phyloP scores from a whole-genome alignment of 1,140 invertebrate species.

The Cephus cinctus region DNA sequence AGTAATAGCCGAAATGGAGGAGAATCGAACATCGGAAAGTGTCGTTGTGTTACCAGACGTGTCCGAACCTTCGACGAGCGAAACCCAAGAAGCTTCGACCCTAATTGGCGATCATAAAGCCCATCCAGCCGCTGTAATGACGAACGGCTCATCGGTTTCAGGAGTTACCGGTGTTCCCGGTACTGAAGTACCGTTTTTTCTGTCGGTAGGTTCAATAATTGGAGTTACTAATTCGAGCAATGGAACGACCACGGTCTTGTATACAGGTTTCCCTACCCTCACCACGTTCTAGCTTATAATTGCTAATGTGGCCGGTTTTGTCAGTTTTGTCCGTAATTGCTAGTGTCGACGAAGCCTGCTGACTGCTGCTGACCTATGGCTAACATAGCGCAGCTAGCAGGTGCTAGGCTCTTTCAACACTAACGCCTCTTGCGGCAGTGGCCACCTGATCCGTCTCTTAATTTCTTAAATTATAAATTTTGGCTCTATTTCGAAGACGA shows the following conservation, averaged over 20 bases:
- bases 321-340: no score
- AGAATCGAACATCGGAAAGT: slow-evolving; percentile 59
- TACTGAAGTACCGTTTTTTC: slow-evolving; percentile 69
- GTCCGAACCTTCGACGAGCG: slow-evolving; percentile 60
- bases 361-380: slow-evolving; percentile 80
- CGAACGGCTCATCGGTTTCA: slow-evolving; percentile 37
- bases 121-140: slow-evolving; percentile 48
- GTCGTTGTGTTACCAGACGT: slow-evolving; percentile 62
- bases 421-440: no score
- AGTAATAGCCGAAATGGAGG: slow-evolving; percentile 54
- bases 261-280: no score
- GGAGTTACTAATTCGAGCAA: slow-evolving; percentile 57
- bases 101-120: slow-evolving; percentile 49
- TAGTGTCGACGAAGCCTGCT: slow-evolving; percentile 82
- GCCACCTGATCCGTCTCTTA: slow-evolving; percentile 18
- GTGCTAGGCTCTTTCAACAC: no score
- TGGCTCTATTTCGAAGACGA: slow-evolving; percentile 1
- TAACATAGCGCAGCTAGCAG: slow-evolving; percentile 79
- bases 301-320: no score
- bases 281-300: no score
- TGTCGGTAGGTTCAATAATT: slow-evolving; percentile 78
- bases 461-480: slow-evolving; percentile 7
- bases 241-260: slow-evolving; percentile 67
- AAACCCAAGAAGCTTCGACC: slow-evolving; percentile 52
- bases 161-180: slow-evolving; percentile 45